Evolutionary conservation across 1,140 invertebrate species (phyloP).

Genomic region (Cydia fagiglandana): DNA sequence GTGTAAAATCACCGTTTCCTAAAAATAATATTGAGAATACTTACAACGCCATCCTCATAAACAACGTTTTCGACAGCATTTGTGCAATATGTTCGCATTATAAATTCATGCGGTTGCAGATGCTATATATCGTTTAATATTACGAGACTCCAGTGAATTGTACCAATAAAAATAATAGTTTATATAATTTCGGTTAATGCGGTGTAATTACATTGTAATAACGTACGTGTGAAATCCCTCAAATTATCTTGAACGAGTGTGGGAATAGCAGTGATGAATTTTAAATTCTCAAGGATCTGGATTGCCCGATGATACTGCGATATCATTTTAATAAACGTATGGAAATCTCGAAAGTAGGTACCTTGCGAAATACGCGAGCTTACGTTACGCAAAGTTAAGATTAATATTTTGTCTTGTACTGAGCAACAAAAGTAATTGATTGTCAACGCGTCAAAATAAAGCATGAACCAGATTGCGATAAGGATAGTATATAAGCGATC

Average conservation of each 20-base stretch:
- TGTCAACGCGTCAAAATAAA: conserved; percentile 24
- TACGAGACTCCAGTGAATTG: conserved; percentile 21
- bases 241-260: conserved; percentile 21
- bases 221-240: conserved; percentile 20
- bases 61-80: conserved; percentile 9
- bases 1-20: background rate
- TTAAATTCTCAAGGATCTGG: conserved; percentile 10
- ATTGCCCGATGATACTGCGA: conserved; percentile 11
- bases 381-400: conserved; percentile 11
- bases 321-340: conserved; percentile 21
- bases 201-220: conserved; percentile 19
- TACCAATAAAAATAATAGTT: conserved; percentile 24
- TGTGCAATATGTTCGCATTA: conserved; percentile 24
- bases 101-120: conserved; percentile 6
- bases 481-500: conserved; percentile 7
- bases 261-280: conserved; percentile 20
- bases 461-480: conserved; percentile 12
- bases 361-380: conserved; percentile 18
- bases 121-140: conserved; percentile 5
- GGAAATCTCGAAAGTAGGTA: conserved; percentile 25
- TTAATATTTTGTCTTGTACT: conserved; percentile 31
- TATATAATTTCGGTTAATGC: conserved; percentile 22
- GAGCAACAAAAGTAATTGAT: conserved; percentile 31
- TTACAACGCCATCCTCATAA: background rate
- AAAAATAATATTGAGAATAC: background rate